Conservation (phyloP, 2,888 invertebrate genomes). For the Galeruca laticollis region DNA sequence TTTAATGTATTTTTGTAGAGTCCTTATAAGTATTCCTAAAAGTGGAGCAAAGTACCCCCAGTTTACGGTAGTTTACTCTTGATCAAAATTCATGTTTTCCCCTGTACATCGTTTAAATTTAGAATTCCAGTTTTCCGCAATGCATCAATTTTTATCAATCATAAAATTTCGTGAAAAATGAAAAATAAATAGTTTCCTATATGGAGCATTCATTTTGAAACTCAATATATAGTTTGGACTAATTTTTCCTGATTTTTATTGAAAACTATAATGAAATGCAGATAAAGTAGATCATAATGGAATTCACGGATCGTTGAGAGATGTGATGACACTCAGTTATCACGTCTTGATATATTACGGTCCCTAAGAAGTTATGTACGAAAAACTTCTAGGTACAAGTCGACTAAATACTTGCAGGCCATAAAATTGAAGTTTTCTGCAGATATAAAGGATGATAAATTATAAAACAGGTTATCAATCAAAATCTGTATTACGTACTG, state of each 20-base stretch:
- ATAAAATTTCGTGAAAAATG: no score
- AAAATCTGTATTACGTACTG: conserved; percentile 51
- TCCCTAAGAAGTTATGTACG: conserved; percentile 21
- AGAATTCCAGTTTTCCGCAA: no score
- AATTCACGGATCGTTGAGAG: conserved; percentile 30
- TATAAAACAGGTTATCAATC: conserved; percentile 53
- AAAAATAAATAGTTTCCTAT: no score
- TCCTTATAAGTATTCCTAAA: no score
- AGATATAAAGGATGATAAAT: conserved; percentile 53
- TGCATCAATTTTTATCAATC: no score
- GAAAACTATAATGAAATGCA: not conserved
- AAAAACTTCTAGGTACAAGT: conserved; percentile 36
- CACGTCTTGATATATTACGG: conserved; percentile 37
- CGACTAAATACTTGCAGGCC: conserved; percentile 40
- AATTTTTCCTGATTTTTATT: not conserved
- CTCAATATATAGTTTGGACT: not conserved
- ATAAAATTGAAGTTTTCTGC: conserved; percentile 50
- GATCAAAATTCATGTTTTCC: no score
- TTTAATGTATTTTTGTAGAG: no score
- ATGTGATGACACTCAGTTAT: conserved; percentile 34
- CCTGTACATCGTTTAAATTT: no score
- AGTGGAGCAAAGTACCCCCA: no score
- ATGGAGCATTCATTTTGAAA: no score
- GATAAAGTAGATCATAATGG: conserved; percentile 31
- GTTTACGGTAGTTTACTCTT: no score